Conservation (phyloP, 2,888 invertebrate genomes). For the Argynnis bischoffii region DNA sequence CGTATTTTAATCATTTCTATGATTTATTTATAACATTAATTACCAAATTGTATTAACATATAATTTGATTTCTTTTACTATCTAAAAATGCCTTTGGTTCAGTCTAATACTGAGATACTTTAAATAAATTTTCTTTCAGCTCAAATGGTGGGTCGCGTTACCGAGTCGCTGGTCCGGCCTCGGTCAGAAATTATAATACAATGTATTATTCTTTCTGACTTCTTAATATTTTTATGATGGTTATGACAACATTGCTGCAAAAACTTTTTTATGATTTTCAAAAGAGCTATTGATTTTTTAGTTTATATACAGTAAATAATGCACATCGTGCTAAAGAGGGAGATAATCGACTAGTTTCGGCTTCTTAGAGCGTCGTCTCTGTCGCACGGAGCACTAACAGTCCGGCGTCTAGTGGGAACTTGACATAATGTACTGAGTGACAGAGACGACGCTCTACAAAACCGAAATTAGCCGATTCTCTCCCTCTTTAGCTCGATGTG, state of each 20-base stretch:
- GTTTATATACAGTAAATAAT: too few relatives aligned
- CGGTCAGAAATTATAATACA: conserved; percentile 77
- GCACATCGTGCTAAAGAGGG: too few relatives aligned
- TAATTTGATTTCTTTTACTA: conserved; percentile 28
- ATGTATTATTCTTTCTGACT: conserved; percentile 76
- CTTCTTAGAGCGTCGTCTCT: too few relatives aligned
- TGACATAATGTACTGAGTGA: too few relatives aligned
- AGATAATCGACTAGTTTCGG: too few relatives aligned
- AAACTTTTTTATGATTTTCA: background rate
- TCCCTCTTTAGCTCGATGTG: too few relatives aligned
- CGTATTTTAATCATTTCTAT: conserved; percentile 40
- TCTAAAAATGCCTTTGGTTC: conserved; percentile 50
- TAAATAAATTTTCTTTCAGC: conserved; percentile 77
- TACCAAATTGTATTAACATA: too few relatives aligned
- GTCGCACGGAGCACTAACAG: too few relatives aligned
- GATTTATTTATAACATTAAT: conserved; percentile 34
- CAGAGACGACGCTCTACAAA: too few relatives aligned
- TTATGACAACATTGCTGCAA: conserved; percentile 59
- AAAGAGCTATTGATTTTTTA: too few relatives aligned
- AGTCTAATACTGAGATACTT: conserved; percentile 62
- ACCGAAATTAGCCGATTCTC: too few relatives aligned
- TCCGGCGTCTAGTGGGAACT: too few relatives aligned
- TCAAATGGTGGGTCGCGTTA: conserved; percentile 54
- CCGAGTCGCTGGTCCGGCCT: conserved; percentile 48
- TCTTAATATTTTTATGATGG: conserved; percentile 53